These are phyloP conservation scores for Serranus cabrilla DNA, from an alignment of 2,797 vertebrate genomes.

Conservation along the genomic window DNA sequence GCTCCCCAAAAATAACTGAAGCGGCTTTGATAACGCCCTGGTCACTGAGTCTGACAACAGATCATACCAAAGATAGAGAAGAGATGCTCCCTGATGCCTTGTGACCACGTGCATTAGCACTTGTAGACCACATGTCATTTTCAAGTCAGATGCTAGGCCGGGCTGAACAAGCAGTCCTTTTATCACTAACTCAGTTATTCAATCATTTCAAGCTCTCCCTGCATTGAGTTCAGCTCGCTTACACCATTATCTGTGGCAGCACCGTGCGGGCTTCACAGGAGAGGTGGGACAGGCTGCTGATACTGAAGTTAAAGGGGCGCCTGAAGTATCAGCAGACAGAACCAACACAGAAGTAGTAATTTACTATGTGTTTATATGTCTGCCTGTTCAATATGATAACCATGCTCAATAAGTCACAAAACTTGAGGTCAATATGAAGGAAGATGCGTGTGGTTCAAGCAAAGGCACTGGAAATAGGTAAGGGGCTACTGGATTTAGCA, in stretches of 20 bases:
- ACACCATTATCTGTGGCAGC: constrained; percentile 46
- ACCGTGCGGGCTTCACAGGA: constrained; percentile 17
- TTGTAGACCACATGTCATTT: constrained; percentile 75
- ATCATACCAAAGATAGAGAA: constrained; percentile 41
- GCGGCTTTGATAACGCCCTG: constrained; percentile 20
- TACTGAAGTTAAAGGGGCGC: constrained; percentile 19
- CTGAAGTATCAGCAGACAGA: too few species aligned
- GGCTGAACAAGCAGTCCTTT: constrained; percentile 78
- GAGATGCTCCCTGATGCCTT: constrained; percentile 63
- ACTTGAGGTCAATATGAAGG: too few species aligned
- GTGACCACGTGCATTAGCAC: constrained; percentile 68
- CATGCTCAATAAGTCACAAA: too few species aligned
- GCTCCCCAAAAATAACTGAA: constrained; percentile 38
- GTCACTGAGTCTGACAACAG: constrained; percentile 38
- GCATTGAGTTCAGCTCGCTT: constrained; percentile 46
- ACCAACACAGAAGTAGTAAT: too few species aligned
- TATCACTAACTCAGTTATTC: constrained; percentile 74
- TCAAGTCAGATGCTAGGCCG: constrained; percentile 79
- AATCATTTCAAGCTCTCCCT: constrained; percentile 68
- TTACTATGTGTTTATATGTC: too few species aligned
- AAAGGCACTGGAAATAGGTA: too few species aligned
- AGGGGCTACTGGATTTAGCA: too few species aligned
- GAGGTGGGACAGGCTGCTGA: constrained; percentile 44
- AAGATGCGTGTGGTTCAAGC: too few species aligned
- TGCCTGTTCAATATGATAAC: too few species aligned